These are phyloP conservation scores for Hylaeus anthracinus DNA, from an alignment of 1,140 invertebrate species.

Conservation along the genomic window DNA sequence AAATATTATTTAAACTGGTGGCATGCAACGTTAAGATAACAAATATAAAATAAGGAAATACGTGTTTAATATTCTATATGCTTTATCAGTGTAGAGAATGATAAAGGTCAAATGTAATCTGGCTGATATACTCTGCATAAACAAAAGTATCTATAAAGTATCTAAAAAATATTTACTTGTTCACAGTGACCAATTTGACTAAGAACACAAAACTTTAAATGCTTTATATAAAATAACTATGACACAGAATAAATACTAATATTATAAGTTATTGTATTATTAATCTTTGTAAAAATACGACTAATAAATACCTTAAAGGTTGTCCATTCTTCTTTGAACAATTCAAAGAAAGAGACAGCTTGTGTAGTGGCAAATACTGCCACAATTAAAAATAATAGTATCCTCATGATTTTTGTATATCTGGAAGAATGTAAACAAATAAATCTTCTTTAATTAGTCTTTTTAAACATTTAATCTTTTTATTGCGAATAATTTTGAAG, in stretches of 20 bases:
- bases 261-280: not conserved
- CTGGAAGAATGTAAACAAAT: conserved; percentile 33
- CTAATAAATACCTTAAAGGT: conserved; percentile 85
- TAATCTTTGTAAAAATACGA: not conserved
- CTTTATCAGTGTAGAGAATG: conserved; percentile 3
- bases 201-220: not conserved
- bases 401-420: conserved; percentile 75
- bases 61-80: not conserved
- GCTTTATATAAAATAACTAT: not conserved
- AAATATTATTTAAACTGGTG: conserved; percentile 6
- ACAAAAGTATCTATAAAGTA: not conserved
- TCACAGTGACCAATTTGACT: not conserved
- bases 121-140: not conserved
- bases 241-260: not conserved
- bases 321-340: conserved; percentile 88
- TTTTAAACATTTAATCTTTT: not conserved
- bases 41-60: not conserved
- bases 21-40: not conserved
- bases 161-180: not conserved
- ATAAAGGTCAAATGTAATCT: conserved; percentile 28
- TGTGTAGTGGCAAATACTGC: conserved; percentile 78
- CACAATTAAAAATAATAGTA: conserved; percentile 78
- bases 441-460: not conserved
- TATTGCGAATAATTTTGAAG: not conserved
- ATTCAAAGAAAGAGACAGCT: conserved; percentile 86